Conservation (phyloP, 1,140 invertebrate genomes). For the Ceratitis capitata region DNA sequence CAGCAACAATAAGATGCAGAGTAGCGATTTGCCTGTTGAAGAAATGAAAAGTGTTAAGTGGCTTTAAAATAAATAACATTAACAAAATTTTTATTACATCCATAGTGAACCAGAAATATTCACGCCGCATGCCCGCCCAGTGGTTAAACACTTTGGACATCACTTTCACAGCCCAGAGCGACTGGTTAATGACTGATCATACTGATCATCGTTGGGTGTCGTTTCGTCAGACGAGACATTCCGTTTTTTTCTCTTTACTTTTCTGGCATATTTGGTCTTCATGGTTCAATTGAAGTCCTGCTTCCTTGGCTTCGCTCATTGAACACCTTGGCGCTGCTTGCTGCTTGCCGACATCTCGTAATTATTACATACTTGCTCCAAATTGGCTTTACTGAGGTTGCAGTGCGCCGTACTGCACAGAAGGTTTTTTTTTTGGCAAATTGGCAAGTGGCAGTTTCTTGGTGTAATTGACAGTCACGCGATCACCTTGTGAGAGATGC, state of each 20-base stretch:
- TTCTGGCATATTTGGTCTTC: background rate
- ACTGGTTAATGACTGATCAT: constrained; percentile 56
- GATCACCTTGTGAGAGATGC: background rate
- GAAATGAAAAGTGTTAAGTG: constrained; percentile 54
- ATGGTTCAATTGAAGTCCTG: background rate
- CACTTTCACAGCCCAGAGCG: constrained; percentile 63
- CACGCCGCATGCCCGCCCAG: constrained; percentile 24
- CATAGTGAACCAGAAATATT: constrained; percentile 40
- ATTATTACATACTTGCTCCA: constrained; percentile 25
- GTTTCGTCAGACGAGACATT: constrained; percentile 48
- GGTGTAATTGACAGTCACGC: constrained; percentile 39
- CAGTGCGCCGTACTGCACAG: background rate
- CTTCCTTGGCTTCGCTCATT: background rate
- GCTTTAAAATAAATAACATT: constrained; percentile 64
- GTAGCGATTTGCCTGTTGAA: background rate
- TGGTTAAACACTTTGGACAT: constrained; percentile 45
- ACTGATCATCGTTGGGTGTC: constrained; percentile 40
- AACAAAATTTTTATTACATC: constrained; percentile 52
- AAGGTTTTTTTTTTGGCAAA: constrained; percentile 25
- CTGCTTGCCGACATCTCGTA: background rate
- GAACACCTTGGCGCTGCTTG: constrained; percentile 18
- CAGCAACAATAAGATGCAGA: background rate
- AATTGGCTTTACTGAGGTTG: background rate
- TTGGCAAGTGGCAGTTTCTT: constrained; percentile 11
- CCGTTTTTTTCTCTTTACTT: constrained; percentile 22